Conservation (phyloP, 2,113 vertebrate genomes). For the Scolopax mira region DNA sequence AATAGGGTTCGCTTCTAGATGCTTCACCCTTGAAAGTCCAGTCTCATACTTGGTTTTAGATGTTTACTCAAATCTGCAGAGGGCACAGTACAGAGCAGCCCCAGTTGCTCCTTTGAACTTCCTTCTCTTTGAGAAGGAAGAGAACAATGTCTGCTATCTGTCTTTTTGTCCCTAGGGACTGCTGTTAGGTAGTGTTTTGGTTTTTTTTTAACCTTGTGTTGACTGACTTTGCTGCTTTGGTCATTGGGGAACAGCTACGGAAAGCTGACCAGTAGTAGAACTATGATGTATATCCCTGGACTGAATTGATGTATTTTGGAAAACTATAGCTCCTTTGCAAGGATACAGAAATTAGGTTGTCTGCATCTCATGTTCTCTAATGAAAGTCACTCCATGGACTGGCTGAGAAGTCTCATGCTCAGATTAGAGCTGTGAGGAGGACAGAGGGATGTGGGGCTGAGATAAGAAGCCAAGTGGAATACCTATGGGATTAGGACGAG, state of each 20-base stretch:
- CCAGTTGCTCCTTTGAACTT: neutral
- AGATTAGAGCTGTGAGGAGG: neutral
- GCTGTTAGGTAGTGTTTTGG: neutral
- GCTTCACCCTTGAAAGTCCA: neutral
- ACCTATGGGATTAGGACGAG: neutral
- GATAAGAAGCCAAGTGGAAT: neutral
- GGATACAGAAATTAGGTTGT: neutral
- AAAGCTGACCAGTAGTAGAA: neutral
- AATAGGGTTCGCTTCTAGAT: neutral
- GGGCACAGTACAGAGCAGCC: neutral
- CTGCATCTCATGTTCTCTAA: rapidly evolving
- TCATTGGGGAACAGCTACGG: neutral
- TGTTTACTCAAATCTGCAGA: neutral
- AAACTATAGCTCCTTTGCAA: neutral
- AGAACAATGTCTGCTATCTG: neutral
- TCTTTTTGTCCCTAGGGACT: neutral
- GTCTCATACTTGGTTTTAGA: neutral
- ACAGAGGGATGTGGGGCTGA: neutral
- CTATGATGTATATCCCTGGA: neutral
- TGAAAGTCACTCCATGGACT: neutral
- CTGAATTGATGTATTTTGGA: neutral
- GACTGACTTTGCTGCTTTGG: neutral
- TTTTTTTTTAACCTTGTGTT: neutral
- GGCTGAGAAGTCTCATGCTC: rapidly evolving
- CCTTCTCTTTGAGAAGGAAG: neutral